Evolutionary conservation across 1,140 invertebrate species (phyloP), one percentile per base, ranked within the genome.

Genomic region (Bombus superbus): DNA sequence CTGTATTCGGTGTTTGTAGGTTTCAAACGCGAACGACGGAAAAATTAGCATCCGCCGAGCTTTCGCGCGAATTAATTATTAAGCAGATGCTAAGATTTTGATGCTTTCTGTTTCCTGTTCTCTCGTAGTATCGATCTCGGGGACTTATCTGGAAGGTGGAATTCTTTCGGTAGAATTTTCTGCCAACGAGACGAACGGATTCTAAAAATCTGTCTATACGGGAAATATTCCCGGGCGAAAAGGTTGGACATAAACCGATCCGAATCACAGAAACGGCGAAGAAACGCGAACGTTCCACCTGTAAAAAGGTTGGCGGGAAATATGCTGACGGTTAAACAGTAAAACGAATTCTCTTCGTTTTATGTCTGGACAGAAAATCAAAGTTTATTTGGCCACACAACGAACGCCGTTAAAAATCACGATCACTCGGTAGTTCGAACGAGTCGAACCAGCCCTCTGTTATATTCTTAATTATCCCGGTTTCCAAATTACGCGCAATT

Each of bases 261-360:
- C 13, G 11, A 47, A 57, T 53, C 18, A n/a, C 22, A 25, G n/a
- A 22, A 47, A 32, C 32, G 32, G 32, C 32, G 32, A 32, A 32
- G 32, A 32, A 32, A 59, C 38, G 38, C 13, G 28, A 40, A 11
- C n/a, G 32, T 9, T 18, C 32, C 64, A 66, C 4, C 5, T n/a
- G 13, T 44, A 44, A 47, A 74, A 74, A 74, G 15, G 9, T 42
- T 75, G 22, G 35, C 25, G 11, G 10, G 6, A 59, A 57, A 47
- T 75, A 35, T 75, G 74, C 73, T 53, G 73, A 35, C 73, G 32
- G 22, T 57, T 47, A 15, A 57, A 57, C 22, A 6, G n/a, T 75
- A 75, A 75, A 75, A 75, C 11, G 47, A 75, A 59, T 75, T 69
- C 47, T 53, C 47, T 32, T 40, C 10, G 6, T 69, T 77, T 62